Conservation (phyloP, 2,888 invertebrate species). For the Phortica magna region DNA sequence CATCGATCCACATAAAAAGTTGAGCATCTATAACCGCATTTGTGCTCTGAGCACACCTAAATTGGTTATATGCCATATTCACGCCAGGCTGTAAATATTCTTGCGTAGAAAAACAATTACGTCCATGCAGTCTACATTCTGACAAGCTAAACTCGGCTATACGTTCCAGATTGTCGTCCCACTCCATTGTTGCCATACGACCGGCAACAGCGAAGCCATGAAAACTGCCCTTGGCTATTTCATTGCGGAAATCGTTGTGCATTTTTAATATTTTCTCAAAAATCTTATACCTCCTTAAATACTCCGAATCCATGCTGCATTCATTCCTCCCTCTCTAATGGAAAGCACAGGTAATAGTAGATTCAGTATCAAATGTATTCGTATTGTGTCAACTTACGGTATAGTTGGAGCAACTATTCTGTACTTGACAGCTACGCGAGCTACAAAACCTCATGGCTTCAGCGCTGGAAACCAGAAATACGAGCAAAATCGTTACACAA, state of each 20-base stretch:
- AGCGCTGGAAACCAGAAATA: too few species aligned
- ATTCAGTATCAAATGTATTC: too few species aligned
- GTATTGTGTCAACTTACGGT: too few species aligned
- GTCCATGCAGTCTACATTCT: slow-evolving; percentile 3
- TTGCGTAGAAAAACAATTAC: neutral
- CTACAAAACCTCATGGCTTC: too few species aligned
- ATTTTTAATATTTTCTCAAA: neutral
- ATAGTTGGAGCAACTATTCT: too few species aligned
- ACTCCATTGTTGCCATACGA: slow-evolving; percentile 44
- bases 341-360: too few species aligned
- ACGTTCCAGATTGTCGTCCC: slow-evolving; percentile 38
- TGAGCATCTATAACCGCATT: slow-evolving; percentile 27
- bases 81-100: slow-evolving; percentile 2
- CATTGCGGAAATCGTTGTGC: neutral
- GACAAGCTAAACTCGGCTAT: slow-evolving; percentile 31
- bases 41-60: neutral
- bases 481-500: too few species aligned
- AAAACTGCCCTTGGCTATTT: slow-evolving; percentile 31
- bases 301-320: too few species aligned
- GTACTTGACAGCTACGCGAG: too few species aligned
- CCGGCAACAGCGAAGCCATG: slow-evolving; percentile 26
- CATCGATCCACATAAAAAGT: slow-evolving; percentile 34
- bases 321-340: too few species aligned
- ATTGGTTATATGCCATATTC: slow-evolving; percentile 34
- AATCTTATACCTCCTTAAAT: too few species aligned